Conservation (phyloP, 1,140 invertebrate species). For the Mesaphorura yosii region DNA sequence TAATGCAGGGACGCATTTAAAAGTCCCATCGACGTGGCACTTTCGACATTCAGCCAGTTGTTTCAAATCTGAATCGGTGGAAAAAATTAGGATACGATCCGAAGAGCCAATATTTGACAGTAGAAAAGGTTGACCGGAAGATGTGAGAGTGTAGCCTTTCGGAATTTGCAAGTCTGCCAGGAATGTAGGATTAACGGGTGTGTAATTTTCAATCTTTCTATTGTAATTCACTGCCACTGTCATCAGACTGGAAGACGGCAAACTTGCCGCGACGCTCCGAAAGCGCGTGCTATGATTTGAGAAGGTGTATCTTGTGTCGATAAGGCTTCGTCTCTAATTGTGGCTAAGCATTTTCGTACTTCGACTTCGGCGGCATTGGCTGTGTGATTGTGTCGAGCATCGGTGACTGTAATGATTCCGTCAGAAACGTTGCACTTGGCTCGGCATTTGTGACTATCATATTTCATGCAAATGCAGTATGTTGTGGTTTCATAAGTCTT, state of each 20-base stretch:
- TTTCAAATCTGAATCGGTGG: not conserved
- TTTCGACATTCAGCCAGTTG: not conserved
- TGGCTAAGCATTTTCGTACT: no score
- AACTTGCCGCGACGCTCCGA: no score
- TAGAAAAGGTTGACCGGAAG: not conserved
- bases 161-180: not conserved
- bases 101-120: not conserved
- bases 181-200: not conserved
- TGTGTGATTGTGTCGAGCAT: no score
- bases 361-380: no score
- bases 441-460: no score
- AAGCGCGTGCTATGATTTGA: no score
- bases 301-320: no score
- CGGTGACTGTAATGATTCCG: no score
- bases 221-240: not conserved
- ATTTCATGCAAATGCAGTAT: no score
- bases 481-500: no score
- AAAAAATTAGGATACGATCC: constrained; percentile 6
- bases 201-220: not conserved
- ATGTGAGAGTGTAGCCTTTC: not conserved
- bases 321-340: no score
- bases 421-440: no score
- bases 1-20: not conserved
- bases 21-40: constrained; percentile 10
- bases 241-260: not conserved